Percentiles rank a stretch among this genome's conserved stretches.
These are phyloP conservation scores for Drosophila anomalipes DNA, from an alignment of 2,888 invertebrate species.

Conservation along the genomic window DNA sequence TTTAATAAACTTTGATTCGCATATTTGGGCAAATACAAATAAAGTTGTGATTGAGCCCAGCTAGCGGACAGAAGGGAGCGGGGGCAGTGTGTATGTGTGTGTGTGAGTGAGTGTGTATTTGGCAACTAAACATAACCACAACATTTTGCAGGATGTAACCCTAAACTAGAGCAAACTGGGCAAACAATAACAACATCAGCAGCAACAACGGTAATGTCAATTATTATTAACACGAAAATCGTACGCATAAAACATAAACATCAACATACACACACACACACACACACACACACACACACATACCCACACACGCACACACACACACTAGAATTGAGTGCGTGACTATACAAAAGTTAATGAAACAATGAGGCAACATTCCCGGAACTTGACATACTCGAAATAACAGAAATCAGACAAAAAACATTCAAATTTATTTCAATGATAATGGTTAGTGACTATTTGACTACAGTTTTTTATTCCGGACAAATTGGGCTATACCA, in stretches of 20 bases:
- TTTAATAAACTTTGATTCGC: constrained; percentile 70
- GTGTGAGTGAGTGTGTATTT: background rate
- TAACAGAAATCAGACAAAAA: background rate
- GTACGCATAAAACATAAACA: constrained; percentile 42
- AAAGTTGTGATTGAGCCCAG: constrained; percentile 25
- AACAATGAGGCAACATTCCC: background rate
- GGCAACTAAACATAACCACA: constrained; percentile 12
- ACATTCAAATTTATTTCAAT: background rate
- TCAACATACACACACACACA: background rate
- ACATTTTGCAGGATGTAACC: constrained; percentile 8
- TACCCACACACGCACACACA: background rate
- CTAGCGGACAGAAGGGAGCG: background rate
- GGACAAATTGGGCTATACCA: background rate
- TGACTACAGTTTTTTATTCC: background rate
- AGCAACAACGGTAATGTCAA: constrained; percentile 55
- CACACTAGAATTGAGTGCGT: constrained; percentile 1
- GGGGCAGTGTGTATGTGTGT: background rate
- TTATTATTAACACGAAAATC: constrained; percentile 70
- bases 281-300: too few species aligned
- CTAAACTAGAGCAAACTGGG: constrained; percentile 26
- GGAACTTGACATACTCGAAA: background rate
- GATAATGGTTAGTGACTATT: background rate
- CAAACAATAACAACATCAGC: constrained; percentile 20
- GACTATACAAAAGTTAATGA: background rate
- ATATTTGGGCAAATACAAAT: constrained; percentile 60